Evolutionary conservation across 1,140 invertebrate species (phyloP).

Genomic region (Marisa cornuarietis): DNA sequence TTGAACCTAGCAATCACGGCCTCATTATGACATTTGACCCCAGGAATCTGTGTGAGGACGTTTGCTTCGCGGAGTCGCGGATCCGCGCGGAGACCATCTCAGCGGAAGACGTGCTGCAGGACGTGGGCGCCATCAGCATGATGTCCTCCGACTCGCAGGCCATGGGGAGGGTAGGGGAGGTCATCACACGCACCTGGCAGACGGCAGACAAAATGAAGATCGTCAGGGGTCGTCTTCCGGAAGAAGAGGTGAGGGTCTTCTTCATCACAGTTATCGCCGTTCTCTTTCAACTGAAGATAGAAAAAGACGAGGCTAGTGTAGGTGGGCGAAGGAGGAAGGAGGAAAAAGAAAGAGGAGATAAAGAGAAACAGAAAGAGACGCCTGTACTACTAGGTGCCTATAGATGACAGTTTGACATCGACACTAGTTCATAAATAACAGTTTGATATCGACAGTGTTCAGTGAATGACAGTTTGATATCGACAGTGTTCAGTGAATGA

Average conservation of each 20-base stretch:
- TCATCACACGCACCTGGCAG: constrained; percentile 63
- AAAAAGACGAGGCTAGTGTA: no score
- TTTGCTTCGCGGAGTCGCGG: constrained; percentile 64
- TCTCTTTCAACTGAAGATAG: no score
- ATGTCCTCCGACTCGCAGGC: constrained; percentile 65
- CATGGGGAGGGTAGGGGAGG: constrained; percentile 63
- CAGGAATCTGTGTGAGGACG: constrained; percentile 63
- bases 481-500: no score
- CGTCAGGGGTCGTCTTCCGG: constrained; percentile 49
- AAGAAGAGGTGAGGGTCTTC: constrained; percentile 53
- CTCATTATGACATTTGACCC: not conserved
- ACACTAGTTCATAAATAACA: no score
- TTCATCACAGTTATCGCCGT: no score
- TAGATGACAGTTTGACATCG: no score
- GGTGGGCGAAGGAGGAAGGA: not conserved
- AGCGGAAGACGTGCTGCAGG: constrained; percentile 66
- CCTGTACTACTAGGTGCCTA: no score
- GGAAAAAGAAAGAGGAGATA: not conserved
- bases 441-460: no score
- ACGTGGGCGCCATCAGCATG: constrained; percentile 65
- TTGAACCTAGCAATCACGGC: no score
- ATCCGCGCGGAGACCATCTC: constrained; percentile 66
- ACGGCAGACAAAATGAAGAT: constrained; percentile 66
- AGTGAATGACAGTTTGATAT: no score
- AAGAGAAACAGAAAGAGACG: not conserved